phyloP scores from a whole-genome alignment of 2,797 vertebrate genomes.

The Megalops cyprinoides region DNA sequence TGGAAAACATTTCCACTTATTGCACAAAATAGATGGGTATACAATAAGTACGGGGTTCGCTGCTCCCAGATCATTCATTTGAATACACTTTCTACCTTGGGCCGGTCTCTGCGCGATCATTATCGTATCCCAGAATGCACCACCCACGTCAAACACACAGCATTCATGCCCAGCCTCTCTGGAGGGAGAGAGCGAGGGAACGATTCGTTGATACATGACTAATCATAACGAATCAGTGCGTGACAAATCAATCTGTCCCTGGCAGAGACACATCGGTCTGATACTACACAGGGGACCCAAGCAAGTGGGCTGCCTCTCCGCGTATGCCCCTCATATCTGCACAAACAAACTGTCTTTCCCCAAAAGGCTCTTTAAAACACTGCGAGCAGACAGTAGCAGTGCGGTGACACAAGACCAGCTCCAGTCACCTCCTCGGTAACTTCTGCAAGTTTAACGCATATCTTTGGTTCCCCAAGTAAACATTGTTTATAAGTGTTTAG shows the following conservation, averaged over 20 bases:
- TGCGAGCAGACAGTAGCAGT: not conserved
- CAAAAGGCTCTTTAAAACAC: not conserved
- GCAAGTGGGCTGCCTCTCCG: not conserved
- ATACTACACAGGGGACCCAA: too few species aligned
- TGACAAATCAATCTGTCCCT: conserved; percentile 19
- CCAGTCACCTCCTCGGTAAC: not conserved
- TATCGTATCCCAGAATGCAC: too few species aligned
- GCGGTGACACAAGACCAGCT: not conserved
- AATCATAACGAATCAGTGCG: conserved; percentile 22
- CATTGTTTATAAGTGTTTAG: too few species aligned
- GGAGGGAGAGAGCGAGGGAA: not conserved
- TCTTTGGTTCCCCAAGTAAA: not conserved
- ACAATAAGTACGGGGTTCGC: too few species aligned
- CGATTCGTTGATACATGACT: conserved; percentile 10
- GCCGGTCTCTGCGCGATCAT: too few species aligned
- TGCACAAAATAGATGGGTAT: too few species aligned
- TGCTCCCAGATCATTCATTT: too few species aligned
- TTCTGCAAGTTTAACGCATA: not conserved
- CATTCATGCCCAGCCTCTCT: not conserved
- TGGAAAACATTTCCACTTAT: too few species aligned
- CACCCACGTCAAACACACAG: not conserved
- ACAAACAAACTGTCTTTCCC: not conserved
- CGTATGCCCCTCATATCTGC: not conserved
- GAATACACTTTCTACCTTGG: too few species aligned
- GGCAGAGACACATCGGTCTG: not conserved